Evolutionary conservation across 2,888 invertebrate genomes (phyloP).

Genomic region (Andrena marginata): DNA sequence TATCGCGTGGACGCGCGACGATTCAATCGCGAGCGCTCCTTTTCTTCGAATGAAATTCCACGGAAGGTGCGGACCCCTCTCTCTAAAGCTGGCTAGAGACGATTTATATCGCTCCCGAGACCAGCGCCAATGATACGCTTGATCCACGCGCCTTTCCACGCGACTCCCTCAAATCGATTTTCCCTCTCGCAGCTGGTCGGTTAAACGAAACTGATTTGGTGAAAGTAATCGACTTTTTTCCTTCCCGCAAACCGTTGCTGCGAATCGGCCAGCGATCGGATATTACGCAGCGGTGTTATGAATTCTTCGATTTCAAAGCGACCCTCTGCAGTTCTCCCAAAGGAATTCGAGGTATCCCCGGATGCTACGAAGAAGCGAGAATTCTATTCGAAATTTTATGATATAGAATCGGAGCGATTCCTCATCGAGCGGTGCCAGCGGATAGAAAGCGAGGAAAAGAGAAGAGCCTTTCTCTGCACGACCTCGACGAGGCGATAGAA

Average conservation of each 20-base stretch:
- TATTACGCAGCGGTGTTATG: not conserved
- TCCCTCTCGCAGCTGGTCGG: not conserved
- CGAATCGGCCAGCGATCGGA: not conserved
- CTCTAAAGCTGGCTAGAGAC: conserved; percentile 38
- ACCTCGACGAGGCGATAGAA: conserved; percentile 20
- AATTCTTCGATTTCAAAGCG: not conserved
- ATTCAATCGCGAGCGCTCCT: conserved; percentile 70
- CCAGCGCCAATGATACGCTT: conserved; percentile 48
- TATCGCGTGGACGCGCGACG: conserved; percentile 53
- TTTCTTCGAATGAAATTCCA: conserved; percentile 58
- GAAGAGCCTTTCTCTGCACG: not conserved
- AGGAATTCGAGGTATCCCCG: not conserved
- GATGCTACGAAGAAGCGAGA: conserved; percentile 3
- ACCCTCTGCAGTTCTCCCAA: not conserved
- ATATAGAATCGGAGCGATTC: conserved; percentile 1
- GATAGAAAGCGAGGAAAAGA: not conserved
- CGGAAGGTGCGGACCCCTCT: conserved; percentile 25
- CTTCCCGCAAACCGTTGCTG: not conserved
- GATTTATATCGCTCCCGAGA: conserved; percentile 63
- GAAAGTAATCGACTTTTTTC: not conserved
- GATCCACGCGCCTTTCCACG: conserved; percentile 28
- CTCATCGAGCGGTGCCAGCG: conserved; percentile 6
- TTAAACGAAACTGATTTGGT: conserved; percentile 11
- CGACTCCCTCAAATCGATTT: conserved; percentile 3
- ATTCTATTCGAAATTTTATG: conserved; percentile 34